Evolutionary conservation across 2,113 vertebrate species (phyloP).

Genomic region (Oostethus manadensis): DNA sequence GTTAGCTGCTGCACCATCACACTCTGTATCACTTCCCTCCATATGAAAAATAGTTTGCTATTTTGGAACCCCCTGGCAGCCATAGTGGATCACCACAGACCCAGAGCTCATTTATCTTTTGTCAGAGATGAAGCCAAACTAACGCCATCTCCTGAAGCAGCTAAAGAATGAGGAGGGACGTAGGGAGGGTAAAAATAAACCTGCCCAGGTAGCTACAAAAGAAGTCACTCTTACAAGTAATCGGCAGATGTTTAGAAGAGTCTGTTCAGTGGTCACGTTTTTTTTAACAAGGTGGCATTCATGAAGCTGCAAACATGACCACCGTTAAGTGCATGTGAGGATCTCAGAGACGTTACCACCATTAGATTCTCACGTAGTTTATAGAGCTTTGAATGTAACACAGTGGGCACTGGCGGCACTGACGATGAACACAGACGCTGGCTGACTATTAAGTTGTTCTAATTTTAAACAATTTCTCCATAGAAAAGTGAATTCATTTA

Average conservation of each 20-base stretch:
- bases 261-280: conserved; percentile 54
- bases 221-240: conserved; percentile 80
- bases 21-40: conserved; percentile 90
- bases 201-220: conserved; percentile 78
- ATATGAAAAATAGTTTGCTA: conserved; percentile 99
- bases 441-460: too few species aligned
- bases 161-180: conserved; percentile 92
- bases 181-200: conserved; percentile 92
- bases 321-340: neutral
- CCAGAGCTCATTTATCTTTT: conserved; percentile 99
- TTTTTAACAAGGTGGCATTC: conserved; percentile 19
- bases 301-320: conserved; percentile 17
- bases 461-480: too few species aligned
- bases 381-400: neutral
- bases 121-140: conserved; percentile 98
- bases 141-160: conserved; percentile 91
- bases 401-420: too few species aligned
- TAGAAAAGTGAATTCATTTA: too few species aligned
- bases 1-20: conserved; percentile 88
- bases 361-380: neutral
- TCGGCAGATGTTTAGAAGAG: conserved; percentile 70
- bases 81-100: conserved; percentile 92
- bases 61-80: conserved; percentile 99
- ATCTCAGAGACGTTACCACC: neutral
- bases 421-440: too few species aligned